Evolutionary conservation across 2,888 invertebrate species (phyloP).

Genomic region (Malthinus seriepunctatus): DNA sequence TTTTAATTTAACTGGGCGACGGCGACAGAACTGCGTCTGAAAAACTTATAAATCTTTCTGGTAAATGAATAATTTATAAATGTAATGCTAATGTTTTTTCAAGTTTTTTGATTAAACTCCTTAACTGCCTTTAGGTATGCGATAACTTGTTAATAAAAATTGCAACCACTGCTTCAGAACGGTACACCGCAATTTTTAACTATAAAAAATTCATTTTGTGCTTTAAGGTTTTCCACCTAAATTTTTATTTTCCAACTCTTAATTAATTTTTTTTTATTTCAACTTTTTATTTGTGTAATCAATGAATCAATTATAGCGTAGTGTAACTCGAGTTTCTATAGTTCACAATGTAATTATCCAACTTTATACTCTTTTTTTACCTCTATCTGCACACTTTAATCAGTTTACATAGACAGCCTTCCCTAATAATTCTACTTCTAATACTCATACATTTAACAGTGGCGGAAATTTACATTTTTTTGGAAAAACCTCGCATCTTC

Average conservation of each 20-base stretch:
- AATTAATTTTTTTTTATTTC: background rate
- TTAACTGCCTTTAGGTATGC: slow-evolving; percentile 20
- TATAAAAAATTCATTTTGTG: slow-evolving; percentile 15
- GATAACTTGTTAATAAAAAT: slow-evolving; percentile 21
- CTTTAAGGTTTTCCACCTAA: slow-evolving; percentile 7
- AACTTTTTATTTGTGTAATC: background rate
- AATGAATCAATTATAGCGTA: too few species aligned
- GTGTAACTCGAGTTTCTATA: too few species aligned
- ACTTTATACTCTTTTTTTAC: too few species aligned
- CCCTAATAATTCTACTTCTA: too few species aligned
- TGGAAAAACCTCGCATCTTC: too few species aligned
- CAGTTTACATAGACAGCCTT: too few species aligned
- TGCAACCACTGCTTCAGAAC: slow-evolving; percentile 7
- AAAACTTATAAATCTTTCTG: slow-evolving; percentile 20
- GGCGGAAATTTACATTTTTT: too few species aligned
- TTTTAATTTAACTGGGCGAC: slow-evolving; percentile 37
- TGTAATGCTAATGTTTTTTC: slow-evolving; percentile 18
- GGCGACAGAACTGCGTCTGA: slow-evolving; percentile 14
- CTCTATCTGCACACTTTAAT: too few species aligned
- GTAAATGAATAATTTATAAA: slow-evolving; percentile 27
- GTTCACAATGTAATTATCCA: too few species aligned
- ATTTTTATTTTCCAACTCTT: background rate
- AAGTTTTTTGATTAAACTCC: slow-evolving; percentile 24
- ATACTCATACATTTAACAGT: too few species aligned
- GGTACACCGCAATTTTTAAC: slow-evolving; percentile 8